A percentile compares a stretch with the other conserved stretches of the same genome.
These are phyloP conservation scores for Takifugu flavidus DNA, from an alignment of 2,113 vertebrate species.

Conservation along the genomic window DNA sequence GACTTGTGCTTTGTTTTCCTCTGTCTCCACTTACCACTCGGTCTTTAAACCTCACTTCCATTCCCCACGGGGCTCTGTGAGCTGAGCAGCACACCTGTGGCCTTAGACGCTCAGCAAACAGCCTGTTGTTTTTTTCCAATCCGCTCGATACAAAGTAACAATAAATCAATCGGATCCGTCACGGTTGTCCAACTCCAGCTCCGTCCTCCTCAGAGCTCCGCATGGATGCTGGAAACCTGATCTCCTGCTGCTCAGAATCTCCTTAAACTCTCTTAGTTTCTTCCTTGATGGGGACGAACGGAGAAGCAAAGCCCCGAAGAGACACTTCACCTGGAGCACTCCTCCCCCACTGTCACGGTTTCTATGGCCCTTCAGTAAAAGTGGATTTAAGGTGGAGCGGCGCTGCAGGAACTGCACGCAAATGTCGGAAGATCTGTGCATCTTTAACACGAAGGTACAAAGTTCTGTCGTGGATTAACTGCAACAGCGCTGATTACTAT, in stretches of 20 bases:
- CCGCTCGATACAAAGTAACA: constrained; percentile 15
- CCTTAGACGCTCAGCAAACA: constrained; percentile 27
- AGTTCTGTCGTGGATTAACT: not conserved
- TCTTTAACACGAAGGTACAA: constrained; percentile 11
- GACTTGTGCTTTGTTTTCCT: constrained; percentile 6
- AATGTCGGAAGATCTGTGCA: not conserved
- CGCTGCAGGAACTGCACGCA: not conserved
- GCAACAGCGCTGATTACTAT: no score
- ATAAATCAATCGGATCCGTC: constrained; percentile 23
- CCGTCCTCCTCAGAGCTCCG: constrained; percentile 7
- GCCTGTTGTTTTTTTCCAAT: constrained; percentile 18
- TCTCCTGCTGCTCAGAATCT: constrained; percentile 18
- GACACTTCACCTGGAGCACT: constrained; percentile 64
- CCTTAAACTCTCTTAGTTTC: constrained; percentile 21
- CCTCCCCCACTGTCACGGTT: constrained; percentile 64
- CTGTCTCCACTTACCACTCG: constrained; percentile 65
- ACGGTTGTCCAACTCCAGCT: constrained; percentile 10
- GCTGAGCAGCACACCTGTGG: constrained; percentile 54
- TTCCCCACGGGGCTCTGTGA: constrained; percentile 50
- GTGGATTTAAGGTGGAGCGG: constrained; percentile 54
- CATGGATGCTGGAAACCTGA: constrained; percentile 23
- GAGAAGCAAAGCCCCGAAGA: constrained; percentile 23
- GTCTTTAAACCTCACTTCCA: constrained; percentile 77
- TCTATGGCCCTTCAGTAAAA: constrained; percentile 33
- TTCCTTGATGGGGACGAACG: constrained; percentile 23